Base-by-base conservation (phyloP, 2,888 invertebrate species). In the Theretra japonica region DNA sequence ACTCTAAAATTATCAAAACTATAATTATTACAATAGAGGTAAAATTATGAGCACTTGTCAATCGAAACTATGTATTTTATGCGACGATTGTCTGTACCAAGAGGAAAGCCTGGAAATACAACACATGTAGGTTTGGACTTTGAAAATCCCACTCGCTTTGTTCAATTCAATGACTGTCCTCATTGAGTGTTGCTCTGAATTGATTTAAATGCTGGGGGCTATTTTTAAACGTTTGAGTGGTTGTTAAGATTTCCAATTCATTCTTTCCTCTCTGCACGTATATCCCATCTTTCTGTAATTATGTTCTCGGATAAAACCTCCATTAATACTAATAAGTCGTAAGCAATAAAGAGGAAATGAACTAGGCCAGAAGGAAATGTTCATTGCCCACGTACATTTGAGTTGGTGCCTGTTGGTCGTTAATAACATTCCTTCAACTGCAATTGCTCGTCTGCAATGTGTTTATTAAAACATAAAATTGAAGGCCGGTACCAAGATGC, bases 401-500 rank as follows among this genome's bases (percentile, higher is more conserved):
- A 62, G 21, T 58, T 17, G 25, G 15, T 21, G n/a, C n/a, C n/a
- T n/a, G n/a, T n/a, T n/a, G 21, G 33, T 11, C 30, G n/a, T 23
- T 65, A 65, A 48, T 48, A 23, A 41, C 23, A 48, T 65, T 65
- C 41, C 60, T 60, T 60, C 23, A 4, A 17, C 48, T 48, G 48
- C 48, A 48, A 65, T n/a, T 53, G 41, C 48, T 19, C 30, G 6
- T 60, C 28, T 17, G 48, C 7, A 48, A 65, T 5, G 48, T 48
- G 23, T 25, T 65, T 48, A 65, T 23, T 60, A n/a, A 30, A 48
- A 21, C 48, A 65, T 48, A 23, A 48, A 48, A 48, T 4, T 48
- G 23, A 41, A 65, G 65, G 65, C 41, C 65, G 48, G 23, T 2
- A 28, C 25, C 53, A 53, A 41, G 62, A 65, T 65, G 65, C 65